Base-by-base conservation (phyloP, 2,113 vertebrate genomes). In the Zapornia atra region DNA sequence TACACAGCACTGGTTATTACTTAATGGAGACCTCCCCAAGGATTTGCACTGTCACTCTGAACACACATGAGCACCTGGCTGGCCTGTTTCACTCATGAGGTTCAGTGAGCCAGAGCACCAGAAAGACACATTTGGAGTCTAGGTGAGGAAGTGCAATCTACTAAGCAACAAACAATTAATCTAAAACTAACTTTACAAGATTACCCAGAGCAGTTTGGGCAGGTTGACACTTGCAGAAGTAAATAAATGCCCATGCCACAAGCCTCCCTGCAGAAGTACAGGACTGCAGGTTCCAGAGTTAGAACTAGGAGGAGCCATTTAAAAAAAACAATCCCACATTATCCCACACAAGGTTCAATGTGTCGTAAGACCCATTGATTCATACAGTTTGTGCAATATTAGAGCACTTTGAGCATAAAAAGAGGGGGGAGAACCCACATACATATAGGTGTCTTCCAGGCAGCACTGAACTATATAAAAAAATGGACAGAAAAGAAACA, bases 81-180 rank as follows among this genome's bases (percentile, higher is more conserved):
- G 40, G 51, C 51, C 46, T 10, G 1, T 12, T 17, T 15, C 42
- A 13, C 0, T 1, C 24, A 3, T 6, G 42, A 0, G 31, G 17
- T 60, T 50, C 16, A 7, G 40, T 68, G 4, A 4, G 38, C n/a
- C 42, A 72, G 26, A 33, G 38, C 51, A 46, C 51, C 5, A 15
- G 10, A 12, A 68, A 18, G 44, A 48, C 34, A 42, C 6, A 6
- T 12, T 15, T 26, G 26, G 22, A 69, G 54, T 24, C 36, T 15
- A 22, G 11, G 21, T 21, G 34, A 54, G 34, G 13, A 83, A 63
- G 9, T 12, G 15, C 54, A 40, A 51, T 33, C 66, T 18, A 44
- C 6, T 31, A 56, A 61, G 46, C 72, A 88, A 81, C 12, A 71
- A 63, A 82, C 4, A 6, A 44, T 46, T 54, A 56, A 75, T 36